Evolutionary conservation across 2,888 invertebrate species (phyloP).

Genomic region (Clostera curtula): DNA sequence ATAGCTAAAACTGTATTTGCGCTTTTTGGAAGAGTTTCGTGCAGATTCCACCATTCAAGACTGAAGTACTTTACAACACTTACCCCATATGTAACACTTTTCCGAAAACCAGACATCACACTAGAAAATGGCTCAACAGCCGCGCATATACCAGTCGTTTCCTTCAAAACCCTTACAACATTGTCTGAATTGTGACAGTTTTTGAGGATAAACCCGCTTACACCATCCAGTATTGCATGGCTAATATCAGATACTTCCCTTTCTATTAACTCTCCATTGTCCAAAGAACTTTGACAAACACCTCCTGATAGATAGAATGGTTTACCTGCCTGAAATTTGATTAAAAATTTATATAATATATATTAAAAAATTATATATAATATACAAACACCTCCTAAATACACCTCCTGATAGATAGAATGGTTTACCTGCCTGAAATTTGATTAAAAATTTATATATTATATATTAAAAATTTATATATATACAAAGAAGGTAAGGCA

Average conservation of each 20-base stretch:
- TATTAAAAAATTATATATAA: too few relatives aligned
- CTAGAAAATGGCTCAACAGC: slow-evolving; percentile 37
- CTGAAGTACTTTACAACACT: too few relatives aligned
- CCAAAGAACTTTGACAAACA: slow-evolving; percentile 29
- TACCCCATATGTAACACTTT: slow-evolving; percentile 37
- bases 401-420: slow-evolving; percentile 46
- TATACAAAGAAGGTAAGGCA: too few relatives aligned
- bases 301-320: slow-evolving; percentile 48
- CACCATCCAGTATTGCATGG: slow-evolving; percentile 47
- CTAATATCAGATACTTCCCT: slow-evolving; percentile 42
- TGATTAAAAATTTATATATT: too few relatives aligned
- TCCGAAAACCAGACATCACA: slow-evolving; percentile 29
- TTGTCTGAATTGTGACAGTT: slow-evolving; percentile 24
- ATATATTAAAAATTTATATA: too few relatives aligned
- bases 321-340: slow-evolving; percentile 43
- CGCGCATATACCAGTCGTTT: slow-evolving; percentile 39
- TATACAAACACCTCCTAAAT: slow-evolving; percentile 25
- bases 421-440: slow-evolving; percentile 45
- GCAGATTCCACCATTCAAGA: too few relatives aligned
- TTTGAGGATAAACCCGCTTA: slow-evolving; percentile 41
- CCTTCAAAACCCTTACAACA: slow-evolving; percentile 26
- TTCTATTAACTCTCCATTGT: slow-evolving; percentile 20
- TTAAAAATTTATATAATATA: too few relatives aligned
- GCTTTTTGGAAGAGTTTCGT: too few relatives aligned
- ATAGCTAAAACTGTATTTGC: too few relatives aligned